Evolutionary conservation across 2,797 vertebrate species (phyloP).

Genomic region (Lophura swinhoii): DNA sequence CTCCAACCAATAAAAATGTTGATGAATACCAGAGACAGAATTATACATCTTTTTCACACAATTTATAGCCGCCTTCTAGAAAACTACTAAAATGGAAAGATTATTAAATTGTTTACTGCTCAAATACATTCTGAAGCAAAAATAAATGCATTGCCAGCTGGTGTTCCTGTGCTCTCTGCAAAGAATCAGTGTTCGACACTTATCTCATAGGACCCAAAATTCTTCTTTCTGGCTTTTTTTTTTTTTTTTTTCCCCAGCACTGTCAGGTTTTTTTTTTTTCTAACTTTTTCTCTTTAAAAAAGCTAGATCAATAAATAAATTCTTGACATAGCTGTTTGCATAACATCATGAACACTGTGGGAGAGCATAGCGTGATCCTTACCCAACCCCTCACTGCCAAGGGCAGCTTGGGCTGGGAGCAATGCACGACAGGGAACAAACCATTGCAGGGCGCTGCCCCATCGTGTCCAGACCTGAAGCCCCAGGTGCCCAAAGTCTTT

Average conservation of each 20-base stretch:
- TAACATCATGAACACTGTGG: not conserved
- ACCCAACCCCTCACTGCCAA: not conserved
- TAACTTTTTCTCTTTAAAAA: conserved; percentile 41
- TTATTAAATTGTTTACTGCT: conserved; percentile 73
- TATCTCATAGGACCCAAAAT: conserved; percentile 70
- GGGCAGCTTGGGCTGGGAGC: not conserved
- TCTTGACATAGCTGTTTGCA: conserved; percentile 10
- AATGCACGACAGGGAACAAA: not conserved
- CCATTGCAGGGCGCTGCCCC: not conserved
- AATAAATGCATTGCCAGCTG: conserved; percentile 70
- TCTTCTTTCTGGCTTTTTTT: conserved; percentile 35
- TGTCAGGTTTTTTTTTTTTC: not conserved
- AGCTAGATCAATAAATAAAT: conserved; percentile 35
- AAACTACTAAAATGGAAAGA: conserved; percentile 57
- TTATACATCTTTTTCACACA: conserved; percentile 29
- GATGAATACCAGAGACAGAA: conserved; percentile 3
- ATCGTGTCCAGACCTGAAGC: not conserved
- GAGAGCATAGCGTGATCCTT: conserved; percentile 14
- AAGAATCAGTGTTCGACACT: conserved; percentile 57
- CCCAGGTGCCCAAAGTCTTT: not conserved
- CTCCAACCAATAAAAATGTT: conserved; percentile 24
- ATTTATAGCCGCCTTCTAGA: conserved; percentile 44
- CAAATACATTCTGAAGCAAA: conserved; percentile 67
- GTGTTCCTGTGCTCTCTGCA: conserved; percentile 65
- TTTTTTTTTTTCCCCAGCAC: not conserved